Percentiles rank a stretch among this genome's conserved stretches.
Evolutionary conservation across 2,797 vertebrate genomes (phyloP).

Genomic region (Prunella strophiata): DNA sequence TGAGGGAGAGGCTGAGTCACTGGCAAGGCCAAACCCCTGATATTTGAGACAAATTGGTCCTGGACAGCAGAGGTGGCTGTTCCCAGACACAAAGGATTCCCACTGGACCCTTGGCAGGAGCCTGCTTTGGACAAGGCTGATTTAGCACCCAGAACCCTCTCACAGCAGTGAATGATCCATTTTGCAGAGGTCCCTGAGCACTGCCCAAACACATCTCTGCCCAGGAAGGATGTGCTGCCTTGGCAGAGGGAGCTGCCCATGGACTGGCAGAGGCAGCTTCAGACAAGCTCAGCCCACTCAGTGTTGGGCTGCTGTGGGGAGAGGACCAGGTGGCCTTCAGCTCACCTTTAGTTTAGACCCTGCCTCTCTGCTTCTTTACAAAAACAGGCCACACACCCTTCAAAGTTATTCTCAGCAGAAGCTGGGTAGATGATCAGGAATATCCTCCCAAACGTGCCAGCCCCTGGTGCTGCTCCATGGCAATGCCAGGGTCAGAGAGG

Average conservation of each 20-base stretch:
- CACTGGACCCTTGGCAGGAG: neutral
- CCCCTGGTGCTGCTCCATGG: fast-evolving
- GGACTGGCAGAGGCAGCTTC: neutral
- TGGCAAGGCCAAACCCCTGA: neutral
- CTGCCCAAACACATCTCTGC: fast-evolving
- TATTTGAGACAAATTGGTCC: neutral
- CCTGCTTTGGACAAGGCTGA: neutral
- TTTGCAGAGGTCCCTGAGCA: neutral
- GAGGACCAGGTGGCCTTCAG: fast-evolving
- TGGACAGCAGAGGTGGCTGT: fast-evolving
- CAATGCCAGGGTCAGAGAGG: neutral
- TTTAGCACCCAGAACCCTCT: neutral
- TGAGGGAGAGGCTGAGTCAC: neutral
- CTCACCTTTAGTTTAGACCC: neutral
- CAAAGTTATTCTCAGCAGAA: neutral
- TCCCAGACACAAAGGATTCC: neutral
- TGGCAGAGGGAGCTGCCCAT: neutral
- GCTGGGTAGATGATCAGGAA: neutral
- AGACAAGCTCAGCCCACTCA: fast-evolving
- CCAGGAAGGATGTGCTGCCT: fast-evolving
- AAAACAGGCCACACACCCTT: fast-evolving
- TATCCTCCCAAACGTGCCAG: neutral
- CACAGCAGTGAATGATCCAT: neutral
- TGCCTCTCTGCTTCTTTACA: neutral
- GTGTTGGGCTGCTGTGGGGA: fast-evolving